Evolutionary conservation across 2,113 vertebrate genomes (phyloP).

Genomic region (Chamaea fasciata): DNA sequence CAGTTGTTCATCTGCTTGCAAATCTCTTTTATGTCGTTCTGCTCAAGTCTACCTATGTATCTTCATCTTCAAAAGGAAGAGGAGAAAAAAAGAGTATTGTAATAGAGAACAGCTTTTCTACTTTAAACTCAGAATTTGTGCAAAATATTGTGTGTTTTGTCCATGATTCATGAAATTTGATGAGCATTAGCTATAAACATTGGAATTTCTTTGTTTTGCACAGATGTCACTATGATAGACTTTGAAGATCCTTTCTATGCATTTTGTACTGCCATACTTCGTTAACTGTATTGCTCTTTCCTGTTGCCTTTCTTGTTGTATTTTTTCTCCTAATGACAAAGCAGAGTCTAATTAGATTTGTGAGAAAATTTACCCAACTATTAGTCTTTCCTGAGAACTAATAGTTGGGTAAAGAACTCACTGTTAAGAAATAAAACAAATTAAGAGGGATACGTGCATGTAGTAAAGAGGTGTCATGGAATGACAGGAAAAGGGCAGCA

Average conservation of each 20-base stretch:
- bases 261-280: neutral
- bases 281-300: neutral
- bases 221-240: neutral
- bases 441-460: neutral
- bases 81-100: neutral
- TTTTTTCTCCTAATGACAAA: neutral
- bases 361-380: neutral
- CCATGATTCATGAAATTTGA: neutral
- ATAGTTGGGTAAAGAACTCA: neutral
- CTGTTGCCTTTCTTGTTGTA: neutral
- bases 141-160: neutral
- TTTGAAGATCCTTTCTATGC: neutral
- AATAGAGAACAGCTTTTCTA: neutral
- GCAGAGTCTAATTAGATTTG: neutral
- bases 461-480: conserved; percentile 31
- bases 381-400: neutral
- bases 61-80: neutral
- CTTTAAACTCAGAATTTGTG: neutral
- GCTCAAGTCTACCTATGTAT: neutral
- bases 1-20: neutral
- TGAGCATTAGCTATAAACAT: neutral
- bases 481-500: conserved; percentile 39
- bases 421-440: neutral
- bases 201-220: neutral
- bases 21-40: neutral